Base-by-base conservation (phyloP, 2,113 vertebrate species). In the Chascanopsetta lugubris region DNA sequence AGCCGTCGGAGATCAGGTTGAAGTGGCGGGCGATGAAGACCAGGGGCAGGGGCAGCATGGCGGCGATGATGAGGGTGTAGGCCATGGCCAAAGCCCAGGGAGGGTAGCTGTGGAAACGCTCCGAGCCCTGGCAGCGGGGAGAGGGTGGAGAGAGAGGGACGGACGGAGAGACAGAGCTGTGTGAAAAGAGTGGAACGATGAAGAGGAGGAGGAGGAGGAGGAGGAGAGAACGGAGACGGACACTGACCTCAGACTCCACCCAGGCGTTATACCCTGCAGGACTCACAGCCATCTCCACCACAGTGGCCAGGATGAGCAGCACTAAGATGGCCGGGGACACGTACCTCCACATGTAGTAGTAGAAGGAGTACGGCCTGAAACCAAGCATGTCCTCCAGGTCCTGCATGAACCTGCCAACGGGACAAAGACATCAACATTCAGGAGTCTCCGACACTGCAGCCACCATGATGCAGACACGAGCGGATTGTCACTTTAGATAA, bases 301-400 rank as follows among this genome's bases (percentile, higher is more conserved):
- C 74, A 43, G 94, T 96, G 85, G 96, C 93, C 0, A 61, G 60
- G 70, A 96, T 97, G 24, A 99, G 94, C 60, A 97, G 69, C 0
- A 94, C 89, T 89, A 99, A 93, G 67, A 95, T 91, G 38, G 96
- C 88, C 0, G 97, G 97, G 1, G 97, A 99, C 60, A 99, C 93
- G 0, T 96, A 99, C 85, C 94, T 95, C 97, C 97, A 99, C 90
- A 97, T 90, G 87, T 99, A 99, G 92, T 92, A 98, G 68, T 99
- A 99, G 88, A 96, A 94, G 36, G 66, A 50, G 48, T 94, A 96
- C 0, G 97, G 97, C 36, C 90, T 91, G 90, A 99, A 99, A 13
- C 97, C 97, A 87, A 99, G 85, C 97, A 99, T 99, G 66, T 99
- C 97, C 0, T 97, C 97, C 77, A 99, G 90, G 79, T 99, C 97